Conservation (phyloP, 2,888 invertebrate genomes). For the Chydorus sphaericus region DNA sequence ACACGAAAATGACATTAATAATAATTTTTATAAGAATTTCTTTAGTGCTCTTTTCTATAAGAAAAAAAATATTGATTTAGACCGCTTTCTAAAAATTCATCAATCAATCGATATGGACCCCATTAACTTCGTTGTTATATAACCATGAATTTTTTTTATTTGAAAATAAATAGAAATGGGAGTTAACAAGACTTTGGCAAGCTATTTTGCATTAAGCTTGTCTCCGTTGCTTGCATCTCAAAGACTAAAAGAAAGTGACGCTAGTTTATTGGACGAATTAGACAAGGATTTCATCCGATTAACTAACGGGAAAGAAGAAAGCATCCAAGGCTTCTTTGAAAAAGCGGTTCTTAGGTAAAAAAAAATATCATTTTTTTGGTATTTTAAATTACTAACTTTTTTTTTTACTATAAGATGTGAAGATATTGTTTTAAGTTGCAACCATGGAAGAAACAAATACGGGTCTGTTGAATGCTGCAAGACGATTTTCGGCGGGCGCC, state of each 20-base stretch:
- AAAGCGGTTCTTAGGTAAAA: background rate
- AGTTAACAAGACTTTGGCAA: conserved; percentile 1
- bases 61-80: too few species aligned
- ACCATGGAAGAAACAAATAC: background rate
- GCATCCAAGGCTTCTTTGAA: background rate
- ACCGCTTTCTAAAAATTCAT: too few species aligned
- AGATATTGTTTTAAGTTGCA: conserved; percentile 1
- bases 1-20: too few species aligned
- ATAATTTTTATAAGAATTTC: too few species aligned
- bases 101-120: too few species aligned
- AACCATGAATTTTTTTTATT: too few species aligned
- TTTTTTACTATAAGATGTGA: background rate
- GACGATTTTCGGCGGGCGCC: background rate
- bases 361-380: background rate
- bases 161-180: conserved; percentile 10
- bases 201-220: background rate
- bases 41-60: too few species aligned
- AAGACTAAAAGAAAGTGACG: background rate
- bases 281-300: background rate
- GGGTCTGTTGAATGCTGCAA: background rate
- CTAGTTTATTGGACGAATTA: background rate
- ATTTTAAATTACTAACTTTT: background rate
- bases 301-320: background rate
- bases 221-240: background rate
- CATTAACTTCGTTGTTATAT: too few species aligned